Percentiles rank a stretch among this genome's conserved stretches.
phyloP scores from a whole-genome alignment of 2,797 vertebrate species.

The Pseudochirops corinnae region DNA sequence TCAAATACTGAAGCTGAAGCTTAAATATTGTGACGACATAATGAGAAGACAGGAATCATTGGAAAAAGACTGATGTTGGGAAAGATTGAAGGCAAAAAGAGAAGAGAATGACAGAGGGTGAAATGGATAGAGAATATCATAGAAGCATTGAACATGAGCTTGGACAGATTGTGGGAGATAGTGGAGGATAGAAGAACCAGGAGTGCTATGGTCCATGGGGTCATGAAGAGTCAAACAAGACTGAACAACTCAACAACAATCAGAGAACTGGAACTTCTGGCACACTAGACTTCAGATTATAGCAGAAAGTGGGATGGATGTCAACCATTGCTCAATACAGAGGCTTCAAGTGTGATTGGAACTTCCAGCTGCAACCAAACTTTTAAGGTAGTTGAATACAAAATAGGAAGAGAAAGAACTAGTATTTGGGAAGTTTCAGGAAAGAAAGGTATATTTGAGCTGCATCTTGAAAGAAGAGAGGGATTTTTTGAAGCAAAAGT shows the following conservation, averaged over 20 bases:
- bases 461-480: background rate
- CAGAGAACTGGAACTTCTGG: background rate
- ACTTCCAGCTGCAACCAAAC: background rate
- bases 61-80: background rate
- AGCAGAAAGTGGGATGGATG: background rate
- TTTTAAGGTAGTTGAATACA: background rate
- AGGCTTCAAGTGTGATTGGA: background rate
- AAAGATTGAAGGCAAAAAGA: background rate
- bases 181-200: background rate
- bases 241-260: background rate
- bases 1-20: background rate
- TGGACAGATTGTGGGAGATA: background rate
- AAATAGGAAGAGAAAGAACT: background rate
- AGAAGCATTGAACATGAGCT: background rate
- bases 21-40: background rate
- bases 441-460: background rate
- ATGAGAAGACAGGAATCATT: background rate
- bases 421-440: background rate
- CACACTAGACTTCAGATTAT: background rate
- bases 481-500: background rate
- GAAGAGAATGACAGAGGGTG: background rate
- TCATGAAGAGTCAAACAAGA: background rate
- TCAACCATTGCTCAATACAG: background rate
- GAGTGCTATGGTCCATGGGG: background rate
- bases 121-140: background rate